Evolutionary conservation across 1,140 invertebrate genomes (phyloP), one percentile per base, ranked within the genome.

Genomic region (Drosophila virilis): DNA sequence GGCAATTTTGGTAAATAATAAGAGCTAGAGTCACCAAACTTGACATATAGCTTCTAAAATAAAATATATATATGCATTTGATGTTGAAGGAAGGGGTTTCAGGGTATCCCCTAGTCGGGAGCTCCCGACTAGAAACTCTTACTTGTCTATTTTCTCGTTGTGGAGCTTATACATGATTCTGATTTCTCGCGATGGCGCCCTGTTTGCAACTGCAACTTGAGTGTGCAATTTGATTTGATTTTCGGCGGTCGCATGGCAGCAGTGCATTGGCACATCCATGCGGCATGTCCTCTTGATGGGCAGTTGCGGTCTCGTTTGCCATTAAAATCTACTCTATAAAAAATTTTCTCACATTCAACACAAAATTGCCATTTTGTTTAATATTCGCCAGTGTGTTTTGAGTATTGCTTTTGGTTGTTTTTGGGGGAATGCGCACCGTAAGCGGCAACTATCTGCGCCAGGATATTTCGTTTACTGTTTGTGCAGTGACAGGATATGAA

Each of bases 191-290:
- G 76, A 59, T 81, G 46, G 22, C 35, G 45, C 8, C 12, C 37
- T 13, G 48, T 61, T 60, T 64, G 73, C 58, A 54, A 54, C 40
- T 80, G 81, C 78, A 85, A 61, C 83, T 80, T 77, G 82, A 86
- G 79, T 86, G 83, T 77, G 84, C 83, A 88, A 86, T 88, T 88
- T 86, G 83, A 86, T 86, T 86, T 86, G 83, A 86, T 86, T 86
- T 86, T 82, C 54, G 62, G 77, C 66, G 68, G 71, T 28, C 22
- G 22, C 4, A 28, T 28, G 35, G 10, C 33, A 37, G 50, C 50
- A 57, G 12, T 22, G 59, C 73, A 73, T 68, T 77, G 59, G 67
- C 61, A 79, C 54, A 71, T 75, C 77, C 80, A 77, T 50, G 64
- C 74, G 80, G 76, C 80, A 59, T 43, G 51, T 60, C 55, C 67